These are phyloP conservation scores for Cuniculus paca DNA, from an alignment of 2,797 vertebrate genomes.

Conservation along the genomic window DNA sequence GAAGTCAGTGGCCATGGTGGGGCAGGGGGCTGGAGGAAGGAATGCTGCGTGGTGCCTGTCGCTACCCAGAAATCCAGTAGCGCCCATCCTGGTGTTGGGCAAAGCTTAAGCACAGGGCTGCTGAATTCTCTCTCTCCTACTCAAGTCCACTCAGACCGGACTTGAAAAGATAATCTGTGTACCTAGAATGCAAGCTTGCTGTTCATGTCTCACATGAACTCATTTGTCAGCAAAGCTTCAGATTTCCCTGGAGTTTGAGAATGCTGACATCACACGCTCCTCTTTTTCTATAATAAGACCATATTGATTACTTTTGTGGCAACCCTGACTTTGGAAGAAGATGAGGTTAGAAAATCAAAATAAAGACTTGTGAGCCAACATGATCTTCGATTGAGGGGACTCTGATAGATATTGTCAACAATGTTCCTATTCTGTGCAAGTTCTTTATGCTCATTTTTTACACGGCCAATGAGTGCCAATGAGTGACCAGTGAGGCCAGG, in stretches of 20 bases:
- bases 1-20: background rate
- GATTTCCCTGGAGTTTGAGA: slow-evolving; percentile 14
- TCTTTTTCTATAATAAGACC: slow-evolving; percentile 44
- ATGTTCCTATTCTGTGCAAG: background rate
- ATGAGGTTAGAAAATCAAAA: slow-evolving; percentile 26
- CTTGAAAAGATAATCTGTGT: background rate
- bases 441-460: background rate
- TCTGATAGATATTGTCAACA: background rate
- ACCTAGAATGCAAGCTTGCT: slow-evolving; percentile 27
- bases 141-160: background rate
- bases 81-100: background rate
- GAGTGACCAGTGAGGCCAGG: too few relatives aligned
- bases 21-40: background rate
- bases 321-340: slow-evolving; percentile 11
- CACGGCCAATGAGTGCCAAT: background rate
- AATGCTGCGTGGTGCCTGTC: fast-evolving
- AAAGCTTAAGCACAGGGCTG: background rate
- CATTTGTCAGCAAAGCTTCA: slow-evolving; percentile 63
- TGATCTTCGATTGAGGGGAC: background rate
- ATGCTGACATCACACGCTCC: background rate
- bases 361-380: background rate
- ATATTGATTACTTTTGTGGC: background rate
- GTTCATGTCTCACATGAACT: background rate
- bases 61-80: background rate
- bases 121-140: background rate